Percentiles rank a stretch among this genome's conserved stretches.
Conservation (phyloP, 64 coral and sea anemone genomes). For the Dendrophyllia cribrosa region DNA sequence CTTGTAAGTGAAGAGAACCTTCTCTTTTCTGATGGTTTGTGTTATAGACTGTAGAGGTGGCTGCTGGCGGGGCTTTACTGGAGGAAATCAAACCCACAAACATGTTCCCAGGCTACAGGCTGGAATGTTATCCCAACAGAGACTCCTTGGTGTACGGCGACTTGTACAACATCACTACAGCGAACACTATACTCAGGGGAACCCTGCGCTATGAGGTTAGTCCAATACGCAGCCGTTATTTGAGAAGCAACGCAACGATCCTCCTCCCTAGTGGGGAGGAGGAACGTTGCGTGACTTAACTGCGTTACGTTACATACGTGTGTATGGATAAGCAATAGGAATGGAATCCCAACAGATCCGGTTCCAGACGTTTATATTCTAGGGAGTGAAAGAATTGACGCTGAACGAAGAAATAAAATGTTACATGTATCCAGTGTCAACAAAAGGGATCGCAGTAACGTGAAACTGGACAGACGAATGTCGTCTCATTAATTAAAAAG, state of each 20-base stretch:
- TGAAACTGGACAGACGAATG: no score
- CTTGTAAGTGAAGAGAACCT: background rate
- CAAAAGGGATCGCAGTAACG: no score
- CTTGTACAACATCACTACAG: constrained; percentile 66
- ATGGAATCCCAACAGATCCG: no score
- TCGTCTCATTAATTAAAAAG: no score
- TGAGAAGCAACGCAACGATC: background rate
- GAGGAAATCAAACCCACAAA: constrained; percentile 88
- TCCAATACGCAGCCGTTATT: no score
- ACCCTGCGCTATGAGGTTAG: constrained; percentile 91
- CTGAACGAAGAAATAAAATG: no score
- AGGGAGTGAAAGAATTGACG: no score
- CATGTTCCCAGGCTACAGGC: constrained; percentile 89
- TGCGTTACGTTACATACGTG: no score
- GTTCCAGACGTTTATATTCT: no score
- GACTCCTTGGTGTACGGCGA: constrained; percentile 85
- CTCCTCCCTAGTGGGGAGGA: background rate
- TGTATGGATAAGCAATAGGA: no score
- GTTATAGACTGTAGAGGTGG: constrained; percentile 71
- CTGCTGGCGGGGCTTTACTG: constrained; percentile 70
- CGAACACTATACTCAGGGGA: constrained; percentile 80
- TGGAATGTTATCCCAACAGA: constrained; percentile 94
- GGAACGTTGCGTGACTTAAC: no score
- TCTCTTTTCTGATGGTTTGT: background rate
- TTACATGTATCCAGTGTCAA: no score